Evolutionary conservation across 2,113 vertebrate species (phyloP).

Genomic region (Rhynchopsitta pachyrhyncha): DNA sequence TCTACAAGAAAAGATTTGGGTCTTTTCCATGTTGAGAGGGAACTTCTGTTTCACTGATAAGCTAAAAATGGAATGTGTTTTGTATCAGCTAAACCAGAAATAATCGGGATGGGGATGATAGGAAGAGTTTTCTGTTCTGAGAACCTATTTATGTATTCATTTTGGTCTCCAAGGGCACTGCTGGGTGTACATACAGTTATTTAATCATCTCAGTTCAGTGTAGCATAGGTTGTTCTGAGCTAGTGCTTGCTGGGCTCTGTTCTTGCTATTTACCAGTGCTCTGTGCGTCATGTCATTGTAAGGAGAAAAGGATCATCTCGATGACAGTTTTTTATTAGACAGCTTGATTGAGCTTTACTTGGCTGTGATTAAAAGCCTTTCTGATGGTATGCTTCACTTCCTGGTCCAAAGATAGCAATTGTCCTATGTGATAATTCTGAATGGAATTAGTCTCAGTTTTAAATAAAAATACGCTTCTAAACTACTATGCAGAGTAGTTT

Average conservation of each 20-base stretch:
- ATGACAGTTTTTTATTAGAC: background rate
- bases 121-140: background rate
- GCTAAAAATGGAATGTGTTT: background rate
- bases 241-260: background rate
- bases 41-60: background rate
- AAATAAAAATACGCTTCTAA: background rate
- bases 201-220: background rate
- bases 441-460: background rate
- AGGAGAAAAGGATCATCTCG: background rate
- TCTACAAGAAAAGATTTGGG: background rate
- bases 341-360: background rate
- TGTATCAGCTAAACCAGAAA: background rate
- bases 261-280: background rate
- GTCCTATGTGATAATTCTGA: background rate
- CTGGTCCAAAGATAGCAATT: background rate
- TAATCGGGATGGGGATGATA: background rate
- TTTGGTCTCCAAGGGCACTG: background rate
- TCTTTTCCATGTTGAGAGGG: background rate
- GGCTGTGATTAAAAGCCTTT: background rate
- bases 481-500: background rate
- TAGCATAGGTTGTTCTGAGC: too few species aligned
- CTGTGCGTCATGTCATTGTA: accelerated
- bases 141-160: background rate
- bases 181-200: background rate
- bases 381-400: background rate